phyloP scores from a whole-genome alignment of 2,888 invertebrate genomes.

The Amorpha juglandis region DNA sequence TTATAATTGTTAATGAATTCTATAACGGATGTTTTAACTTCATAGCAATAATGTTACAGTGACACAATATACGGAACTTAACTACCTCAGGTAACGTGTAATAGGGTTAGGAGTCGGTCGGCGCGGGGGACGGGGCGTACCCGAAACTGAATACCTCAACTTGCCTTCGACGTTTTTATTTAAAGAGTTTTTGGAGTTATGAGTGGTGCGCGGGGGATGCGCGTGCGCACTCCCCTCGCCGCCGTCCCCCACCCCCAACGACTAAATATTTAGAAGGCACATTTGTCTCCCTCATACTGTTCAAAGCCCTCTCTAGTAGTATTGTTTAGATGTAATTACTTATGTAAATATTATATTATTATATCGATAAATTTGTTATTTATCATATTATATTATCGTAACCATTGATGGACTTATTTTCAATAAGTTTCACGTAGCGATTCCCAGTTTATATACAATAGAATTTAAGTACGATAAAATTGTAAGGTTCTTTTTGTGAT shows the following conservation, averaged over 20 bases:
- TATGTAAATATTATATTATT: constrained; percentile 76
- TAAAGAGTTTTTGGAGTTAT: constrained; percentile 44
- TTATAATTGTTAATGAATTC: constrained; percentile 73
- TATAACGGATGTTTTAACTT: constrained; percentile 70
- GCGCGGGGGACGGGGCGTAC: constrained; percentile 40
- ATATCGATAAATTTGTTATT: constrained; percentile 79
- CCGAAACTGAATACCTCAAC: constrained; percentile 56
- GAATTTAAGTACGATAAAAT: constrained; percentile 57
- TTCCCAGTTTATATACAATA: constrained; percentile 74
- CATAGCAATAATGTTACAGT: constrained; percentile 73
- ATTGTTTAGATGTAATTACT: constrained; percentile 62
- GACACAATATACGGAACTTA: constrained; percentile 73
- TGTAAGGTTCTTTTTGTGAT: constrained; percentile 72
- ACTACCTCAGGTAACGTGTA: constrained; percentile 81
- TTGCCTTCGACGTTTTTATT: constrained; percentile 67
- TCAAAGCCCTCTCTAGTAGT: constrained; percentile 73
- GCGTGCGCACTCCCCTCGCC: constrained; percentile 34
- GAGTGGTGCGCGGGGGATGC: constrained; percentile 33
- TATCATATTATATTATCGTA: constrained; percentile 79
- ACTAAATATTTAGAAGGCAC: constrained; percentile 61
- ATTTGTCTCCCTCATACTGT: constrained; percentile 70
- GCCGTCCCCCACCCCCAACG: constrained; percentile 26
- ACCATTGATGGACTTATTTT: constrained; percentile 78
- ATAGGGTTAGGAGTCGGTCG: constrained; percentile 62
- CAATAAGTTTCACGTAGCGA: constrained; percentile 76